A percentile compares a stretch with the other conserved stretches of the same genome.
phyloP scores from a whole-genome alignment of 2,113 vertebrate species.

The Crypturellus undulatus region DNA sequence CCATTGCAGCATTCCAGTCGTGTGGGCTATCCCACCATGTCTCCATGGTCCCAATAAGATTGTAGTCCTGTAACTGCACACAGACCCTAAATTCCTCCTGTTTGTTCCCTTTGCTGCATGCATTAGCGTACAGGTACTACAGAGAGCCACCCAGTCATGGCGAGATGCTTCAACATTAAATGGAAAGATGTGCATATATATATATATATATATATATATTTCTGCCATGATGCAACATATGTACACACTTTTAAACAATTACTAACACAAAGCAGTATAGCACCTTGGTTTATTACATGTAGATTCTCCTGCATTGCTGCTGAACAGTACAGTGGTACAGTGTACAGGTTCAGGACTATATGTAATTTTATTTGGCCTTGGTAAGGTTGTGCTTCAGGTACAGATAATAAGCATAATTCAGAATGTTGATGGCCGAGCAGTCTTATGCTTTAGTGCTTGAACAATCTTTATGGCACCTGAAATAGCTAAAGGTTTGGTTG shows the following conservation, averaged over 20 bases:
- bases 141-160: background rate
- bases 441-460: too few relatives aligned
- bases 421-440: too few relatives aligned
- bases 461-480: too few relatives aligned
- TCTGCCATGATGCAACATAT: background rate
- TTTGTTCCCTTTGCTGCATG: background rate
- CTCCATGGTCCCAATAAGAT: background rate
- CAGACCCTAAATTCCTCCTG: background rate
- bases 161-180: background rate
- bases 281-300: constrained; percentile 83
- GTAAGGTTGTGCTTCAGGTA: too few relatives aligned
- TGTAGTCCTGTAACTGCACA: background rate
- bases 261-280: constrained; percentile 69
- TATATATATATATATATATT: background rate
- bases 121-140: background rate
- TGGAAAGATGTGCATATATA: background rate
- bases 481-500: too few relatives aligned
- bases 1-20: background rate
- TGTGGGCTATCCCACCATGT: background rate
- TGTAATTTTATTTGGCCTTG: too few relatives aligned
- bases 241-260: constrained; percentile 45
- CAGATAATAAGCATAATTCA: too few relatives aligned
- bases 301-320: constrained; percentile 83
- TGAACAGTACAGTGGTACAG: constrained; percentile 81
- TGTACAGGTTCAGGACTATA: too few relatives aligned